phyloP scores from a whole-genome alignment of 2,113 vertebrate genomes.

The Dromaius novaehollandiae region DNA sequence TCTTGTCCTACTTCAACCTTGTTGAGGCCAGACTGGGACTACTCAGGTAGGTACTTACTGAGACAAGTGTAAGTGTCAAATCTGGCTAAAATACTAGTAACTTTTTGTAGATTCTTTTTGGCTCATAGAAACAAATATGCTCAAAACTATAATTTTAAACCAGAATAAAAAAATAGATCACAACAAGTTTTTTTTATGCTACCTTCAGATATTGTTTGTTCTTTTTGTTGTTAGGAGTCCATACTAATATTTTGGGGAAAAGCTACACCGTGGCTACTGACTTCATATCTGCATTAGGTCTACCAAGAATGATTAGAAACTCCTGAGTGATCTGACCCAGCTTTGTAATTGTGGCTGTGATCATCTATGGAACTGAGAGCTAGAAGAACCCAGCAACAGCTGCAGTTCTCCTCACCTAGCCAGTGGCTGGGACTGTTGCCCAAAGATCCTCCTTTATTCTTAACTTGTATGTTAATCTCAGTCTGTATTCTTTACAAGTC shows the following conservation, averaged over 20 bases:
- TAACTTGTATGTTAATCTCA: neutral
- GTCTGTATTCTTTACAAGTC: neutral
- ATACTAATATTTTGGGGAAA: neutral
- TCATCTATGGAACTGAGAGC: neutral
- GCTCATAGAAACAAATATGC: neutral
- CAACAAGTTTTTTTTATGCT: neutral
- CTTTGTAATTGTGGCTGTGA: neutral
- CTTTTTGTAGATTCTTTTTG: neutral
- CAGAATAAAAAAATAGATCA: neutral
- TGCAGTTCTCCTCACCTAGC: neutral
- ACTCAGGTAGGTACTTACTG: neutral
- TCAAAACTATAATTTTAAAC: neutral
- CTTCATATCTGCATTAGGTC: neutral
- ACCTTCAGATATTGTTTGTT: neutral
- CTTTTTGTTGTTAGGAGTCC: neutral
- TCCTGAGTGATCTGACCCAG: neutral
- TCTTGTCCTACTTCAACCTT: neutral
- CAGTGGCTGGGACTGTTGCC: neutral
- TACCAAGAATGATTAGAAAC: neutral
- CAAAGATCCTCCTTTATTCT: neutral
- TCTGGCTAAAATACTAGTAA: neutral
- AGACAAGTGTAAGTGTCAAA: neutral
- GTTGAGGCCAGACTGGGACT: neutral
- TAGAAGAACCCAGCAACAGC: neutral
- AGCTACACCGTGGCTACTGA: no score